Evolutionary conservation across 2,888 invertebrate genomes (phyloP).

Genomic region (Perdita meconis): DNA sequence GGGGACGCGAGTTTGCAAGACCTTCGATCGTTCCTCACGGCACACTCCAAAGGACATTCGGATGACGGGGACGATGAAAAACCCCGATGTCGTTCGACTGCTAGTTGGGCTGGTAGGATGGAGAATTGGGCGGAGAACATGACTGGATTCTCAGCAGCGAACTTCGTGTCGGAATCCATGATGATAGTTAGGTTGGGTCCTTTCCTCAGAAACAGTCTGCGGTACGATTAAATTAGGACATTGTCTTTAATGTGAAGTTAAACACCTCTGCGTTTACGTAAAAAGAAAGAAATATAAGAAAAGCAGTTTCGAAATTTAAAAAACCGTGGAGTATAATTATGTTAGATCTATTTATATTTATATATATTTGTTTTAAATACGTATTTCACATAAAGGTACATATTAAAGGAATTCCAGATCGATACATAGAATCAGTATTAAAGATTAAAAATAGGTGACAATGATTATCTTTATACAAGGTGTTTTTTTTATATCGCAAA

Average conservation of each 20-base stretch:
- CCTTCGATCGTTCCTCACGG: constrained; percentile 74
- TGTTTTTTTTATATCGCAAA: too few species aligned
- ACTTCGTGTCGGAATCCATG: constrained; percentile 76
- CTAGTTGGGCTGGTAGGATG: constrained; percentile 72
- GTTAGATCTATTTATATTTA: too few species aligned
- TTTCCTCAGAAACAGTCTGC: constrained; percentile 74
- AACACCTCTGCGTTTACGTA: too few species aligned
- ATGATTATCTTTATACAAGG: too few species aligned
- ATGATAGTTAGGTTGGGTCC: constrained; percentile 77
- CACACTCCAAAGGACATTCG: constrained; percentile 77
- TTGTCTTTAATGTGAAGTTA: too few species aligned
- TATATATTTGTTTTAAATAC: too few species aligned
- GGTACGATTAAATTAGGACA: background rate
- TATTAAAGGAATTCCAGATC: too few species aligned
- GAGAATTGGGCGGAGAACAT: constrained; percentile 80
- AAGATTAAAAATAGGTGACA: too few species aligned
- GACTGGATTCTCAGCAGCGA: constrained; percentile 78
- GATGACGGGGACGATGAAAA: constrained; percentile 64
- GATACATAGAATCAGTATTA: too few species aligned
- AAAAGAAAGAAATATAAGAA: too few species aligned
- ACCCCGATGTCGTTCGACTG: constrained; percentile 74
- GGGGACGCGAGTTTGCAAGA: constrained; percentile 75
- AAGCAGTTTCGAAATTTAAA: background rate
- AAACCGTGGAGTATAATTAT: background rate
- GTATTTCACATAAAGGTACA: too few species aligned